These are phyloP conservation scores for Nyctalus aviator DNA, from an alignment of 2,797 vertebrate species.

Conservation along the genomic window DNA sequence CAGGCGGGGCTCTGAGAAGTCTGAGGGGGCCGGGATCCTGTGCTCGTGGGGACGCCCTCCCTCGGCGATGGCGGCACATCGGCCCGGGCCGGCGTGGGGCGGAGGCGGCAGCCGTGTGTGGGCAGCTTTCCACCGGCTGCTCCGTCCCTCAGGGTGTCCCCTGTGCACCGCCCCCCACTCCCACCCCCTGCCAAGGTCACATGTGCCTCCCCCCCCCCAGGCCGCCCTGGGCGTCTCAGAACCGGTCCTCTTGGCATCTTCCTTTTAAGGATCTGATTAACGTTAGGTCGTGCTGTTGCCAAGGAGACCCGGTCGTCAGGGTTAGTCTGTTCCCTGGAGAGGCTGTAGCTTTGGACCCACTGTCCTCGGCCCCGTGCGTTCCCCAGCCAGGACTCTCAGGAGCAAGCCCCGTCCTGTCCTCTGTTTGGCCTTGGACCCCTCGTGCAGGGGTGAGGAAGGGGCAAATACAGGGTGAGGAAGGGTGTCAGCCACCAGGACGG, in stretches of 20 bases:
- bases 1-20: neutral
- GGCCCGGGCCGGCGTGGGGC: neutral
- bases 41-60: slow-evolving; percentile 19
- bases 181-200: neutral
- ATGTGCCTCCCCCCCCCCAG: neutral
- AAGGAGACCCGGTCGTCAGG: slow-evolving; percentile 62
- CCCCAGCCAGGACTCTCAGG: slow-evolving; percentile 34
- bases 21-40: neutral
- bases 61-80: neutral
- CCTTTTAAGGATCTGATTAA: slow-evolving; percentile 76
- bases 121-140: no score
- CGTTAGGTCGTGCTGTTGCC: slow-evolving; percentile 65
- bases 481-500: neutral
- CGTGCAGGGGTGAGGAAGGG: neutral
- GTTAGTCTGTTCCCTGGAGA: slow-evolving; percentile 23
- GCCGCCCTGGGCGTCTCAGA: slow-evolving; percentile 59
- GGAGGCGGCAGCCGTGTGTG: neutral
- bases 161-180: no score
- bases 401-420: neutral
- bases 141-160: neutral
- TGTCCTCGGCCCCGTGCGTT: neutral
- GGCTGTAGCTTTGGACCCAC: slow-evolving; percentile 2
- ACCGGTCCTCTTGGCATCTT: slow-evolving; percentile 60
- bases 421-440: neutral
- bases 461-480: no score